Percentiles rank a stretch among this genome's conserved stretches.
Conservation (phyloP, 2,797 vertebrate species). For the Sebastes melanostomus region DNA sequence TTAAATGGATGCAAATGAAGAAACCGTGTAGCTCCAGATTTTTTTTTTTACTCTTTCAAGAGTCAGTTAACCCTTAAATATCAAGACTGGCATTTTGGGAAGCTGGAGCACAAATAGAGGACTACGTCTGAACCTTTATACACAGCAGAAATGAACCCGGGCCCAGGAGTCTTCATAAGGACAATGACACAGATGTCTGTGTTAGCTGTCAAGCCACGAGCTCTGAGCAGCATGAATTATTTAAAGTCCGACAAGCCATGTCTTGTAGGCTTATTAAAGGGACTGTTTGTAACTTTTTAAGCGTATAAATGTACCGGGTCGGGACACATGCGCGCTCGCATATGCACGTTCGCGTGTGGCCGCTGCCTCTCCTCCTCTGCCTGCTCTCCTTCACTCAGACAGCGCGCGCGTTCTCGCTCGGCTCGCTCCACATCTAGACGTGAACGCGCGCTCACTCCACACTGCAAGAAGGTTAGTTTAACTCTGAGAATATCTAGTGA, state of each 20-base stretch:
- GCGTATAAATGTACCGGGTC: too few species aligned
- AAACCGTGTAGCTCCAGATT: neutral
- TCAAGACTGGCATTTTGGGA: neutral
- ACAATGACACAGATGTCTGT: neutral
- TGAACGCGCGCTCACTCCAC: too few species aligned
- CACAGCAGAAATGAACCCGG: neutral
- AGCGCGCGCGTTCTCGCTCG: fast-evolving
- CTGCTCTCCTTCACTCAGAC: too few species aligned
- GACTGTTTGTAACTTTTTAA: too few species aligned
- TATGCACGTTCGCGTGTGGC: too few species aligned
- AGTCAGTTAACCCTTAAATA: neutral
- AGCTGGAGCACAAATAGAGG: neutral
- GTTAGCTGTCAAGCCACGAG: slow-evolving; percentile 1
- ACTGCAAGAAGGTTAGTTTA: too few species aligned
- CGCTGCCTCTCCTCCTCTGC: too few species aligned
- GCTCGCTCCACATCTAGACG: too few species aligned
- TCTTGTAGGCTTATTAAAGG: neutral
- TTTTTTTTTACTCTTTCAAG: neutral
- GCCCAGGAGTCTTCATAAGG: neutral
- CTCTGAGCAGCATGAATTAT: slow-evolving; percentile 9
- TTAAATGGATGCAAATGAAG: slow-evolving; percentile 25
- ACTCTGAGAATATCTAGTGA: too few species aligned
- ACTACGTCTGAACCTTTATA: neutral
- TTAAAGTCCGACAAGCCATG: neutral
- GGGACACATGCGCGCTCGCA: too few species aligned